Percentiles rank a stretch among this genome's conserved stretches.
phyloP scores from a whole-genome alignment of 2,113 vertebrate genomes.

The Alces alces region DNA sequence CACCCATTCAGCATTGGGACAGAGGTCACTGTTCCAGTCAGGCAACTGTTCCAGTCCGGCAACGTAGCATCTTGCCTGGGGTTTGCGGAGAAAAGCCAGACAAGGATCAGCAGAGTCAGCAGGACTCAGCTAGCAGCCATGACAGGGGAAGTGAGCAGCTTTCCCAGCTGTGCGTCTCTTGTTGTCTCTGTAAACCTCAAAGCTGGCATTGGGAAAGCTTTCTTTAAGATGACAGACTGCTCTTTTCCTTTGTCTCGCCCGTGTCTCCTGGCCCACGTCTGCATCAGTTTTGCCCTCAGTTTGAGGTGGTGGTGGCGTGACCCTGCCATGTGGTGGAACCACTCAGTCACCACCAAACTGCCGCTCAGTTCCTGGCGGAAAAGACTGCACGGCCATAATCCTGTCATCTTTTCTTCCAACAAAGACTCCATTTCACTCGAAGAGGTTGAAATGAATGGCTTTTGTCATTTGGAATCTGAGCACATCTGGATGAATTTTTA shows the following conservation, averaged over 20 bases:
- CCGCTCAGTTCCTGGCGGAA: neutral
- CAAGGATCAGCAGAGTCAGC: neutral
- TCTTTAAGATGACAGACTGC: neutral
- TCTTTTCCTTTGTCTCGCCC: neutral
- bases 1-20: neutral
- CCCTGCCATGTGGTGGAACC: neutral
- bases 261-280: neutral
- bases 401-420: slow-evolving; percentile 9
- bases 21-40: neutral
- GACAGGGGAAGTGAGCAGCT: neutral
- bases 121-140: neutral
- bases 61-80: neutral
- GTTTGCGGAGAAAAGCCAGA: neutral
- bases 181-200: neutral
- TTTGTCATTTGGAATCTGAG: slow-evolving; percentile 26
- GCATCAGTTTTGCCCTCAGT: neutral
- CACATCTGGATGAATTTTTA: neutral
- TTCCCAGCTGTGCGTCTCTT: neutral
- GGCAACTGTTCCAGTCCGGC: neutral
- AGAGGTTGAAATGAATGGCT: slow-evolving; percentile 5
- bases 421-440: neutral
- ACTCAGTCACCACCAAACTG: neutral
- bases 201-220: neutral
- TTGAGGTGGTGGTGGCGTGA: neutral
- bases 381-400: neutral